Evolutionary conservation across 2,797 vertebrate species (phyloP).

Genomic region (Hirundo rustica): DNA sequence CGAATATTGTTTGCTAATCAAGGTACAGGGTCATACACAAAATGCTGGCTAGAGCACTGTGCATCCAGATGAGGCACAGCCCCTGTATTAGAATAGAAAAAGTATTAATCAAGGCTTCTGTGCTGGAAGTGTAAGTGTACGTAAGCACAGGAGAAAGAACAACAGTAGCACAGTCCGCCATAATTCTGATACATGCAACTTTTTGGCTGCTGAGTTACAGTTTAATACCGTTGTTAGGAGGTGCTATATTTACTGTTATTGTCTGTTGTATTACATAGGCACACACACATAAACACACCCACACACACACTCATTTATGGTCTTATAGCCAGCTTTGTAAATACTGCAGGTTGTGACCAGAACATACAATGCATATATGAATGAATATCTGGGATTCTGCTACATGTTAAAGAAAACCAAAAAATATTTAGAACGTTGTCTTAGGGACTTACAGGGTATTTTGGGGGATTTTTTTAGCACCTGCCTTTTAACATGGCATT

Average conservation of each 20-base stretch:
- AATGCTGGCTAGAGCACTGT: not conserved
- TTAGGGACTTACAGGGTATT: not conserved
- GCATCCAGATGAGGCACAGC: constrained; percentile 35
- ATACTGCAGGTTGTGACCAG: not conserved
- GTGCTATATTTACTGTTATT: not conserved
- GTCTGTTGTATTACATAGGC: not conserved
- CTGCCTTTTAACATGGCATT: constrained; percentile 22
- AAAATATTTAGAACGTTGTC: not conserved
- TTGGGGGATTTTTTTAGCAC: constrained; percentile 5
- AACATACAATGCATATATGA: not conserved
- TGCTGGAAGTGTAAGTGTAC: not conserved
- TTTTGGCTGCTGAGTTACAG: not conserved
- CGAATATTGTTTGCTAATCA: constrained; percentile 43
- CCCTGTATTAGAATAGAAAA: not conserved
- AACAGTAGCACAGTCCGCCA: not conserved
- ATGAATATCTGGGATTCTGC: not conserved
- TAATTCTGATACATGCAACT: not conserved
- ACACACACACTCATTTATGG: not conserved
- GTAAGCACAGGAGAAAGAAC: not conserved
- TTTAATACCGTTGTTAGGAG: not conserved
- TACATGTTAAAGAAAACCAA: not conserved
- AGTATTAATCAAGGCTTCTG: not conserved
- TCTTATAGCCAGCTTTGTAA: not conserved
- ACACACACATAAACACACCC: too few relatives aligned
- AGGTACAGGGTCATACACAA: constrained; percentile 14